phyloP scores from a whole-genome alignment of 92 coral and sea anemone genomes.

The Epizoanthus illoricatus region DNA sequence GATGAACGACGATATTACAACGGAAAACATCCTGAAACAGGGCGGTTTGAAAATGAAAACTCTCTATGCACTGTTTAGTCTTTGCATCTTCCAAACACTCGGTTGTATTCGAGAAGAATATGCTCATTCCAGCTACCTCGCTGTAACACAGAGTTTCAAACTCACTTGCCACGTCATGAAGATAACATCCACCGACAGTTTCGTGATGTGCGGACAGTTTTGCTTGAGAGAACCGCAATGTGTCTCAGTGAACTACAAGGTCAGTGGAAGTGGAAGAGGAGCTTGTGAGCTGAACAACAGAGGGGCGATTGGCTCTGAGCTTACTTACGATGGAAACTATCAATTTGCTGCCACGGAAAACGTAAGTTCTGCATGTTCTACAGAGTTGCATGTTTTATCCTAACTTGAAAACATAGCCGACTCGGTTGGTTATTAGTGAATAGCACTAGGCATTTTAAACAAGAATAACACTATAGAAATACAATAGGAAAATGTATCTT shows the following conservation, averaged over 20 bases:
- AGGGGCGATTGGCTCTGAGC: neutral
- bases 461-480: too few species aligned
- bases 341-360: neutral
- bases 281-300: conserved; percentile 4
- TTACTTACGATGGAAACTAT: neutral
- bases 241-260: neutral
- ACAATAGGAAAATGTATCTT: too few species aligned
- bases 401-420: too few species aligned
- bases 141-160: neutral
- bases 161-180: neutral
- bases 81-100: neutral
- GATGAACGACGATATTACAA: too few species aligned
- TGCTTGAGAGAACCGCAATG: neutral
- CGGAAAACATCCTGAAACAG: neutral
- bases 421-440: too few species aligned
- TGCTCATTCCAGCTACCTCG: neutral
- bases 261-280: neutral
- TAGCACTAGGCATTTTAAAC: too few species aligned
- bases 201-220: neutral
- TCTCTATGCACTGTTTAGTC: neutral
- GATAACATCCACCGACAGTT: neutral
- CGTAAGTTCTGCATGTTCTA: neutral
- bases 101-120: conserved; percentile 2
- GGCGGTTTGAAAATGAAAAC: neutral
- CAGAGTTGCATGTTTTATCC: too few species aligned